Conservation (phyloP, 2,113 vertebrate genomes). For the Rhagologus leucostigma region DNA sequence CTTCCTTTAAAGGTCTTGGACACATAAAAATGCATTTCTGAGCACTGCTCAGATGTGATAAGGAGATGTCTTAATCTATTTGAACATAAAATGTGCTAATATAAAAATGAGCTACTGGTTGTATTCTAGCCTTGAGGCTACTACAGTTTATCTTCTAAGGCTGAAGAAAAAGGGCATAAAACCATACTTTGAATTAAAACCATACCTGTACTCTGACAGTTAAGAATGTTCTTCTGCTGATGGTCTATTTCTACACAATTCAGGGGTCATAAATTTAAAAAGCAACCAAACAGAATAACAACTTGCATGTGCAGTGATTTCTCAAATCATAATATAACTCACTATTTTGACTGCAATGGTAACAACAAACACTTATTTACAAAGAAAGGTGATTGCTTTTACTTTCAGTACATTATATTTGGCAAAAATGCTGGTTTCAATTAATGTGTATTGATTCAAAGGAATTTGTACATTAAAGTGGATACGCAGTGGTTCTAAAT, state of each 20-base stretch:
- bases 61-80: background rate
- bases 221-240: background rate
- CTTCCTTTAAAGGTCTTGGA: background rate
- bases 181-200: background rate
- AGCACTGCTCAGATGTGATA: background rate
- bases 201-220: background rate
- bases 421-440: background rate
- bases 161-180: background rate
- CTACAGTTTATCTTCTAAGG: background rate
- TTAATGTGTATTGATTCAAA: conserved; percentile 39
- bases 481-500: background rate
- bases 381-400: background rate
- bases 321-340: background rate
- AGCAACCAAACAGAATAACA: background rate
- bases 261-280: background rate
- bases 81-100: background rate
- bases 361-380: conserved; percentile 19
- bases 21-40: background rate
- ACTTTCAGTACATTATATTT: background rate
- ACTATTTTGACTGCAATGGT: background rate
- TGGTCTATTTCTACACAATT: background rate
- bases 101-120: background rate
- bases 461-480: background rate
- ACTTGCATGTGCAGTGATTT: background rate
- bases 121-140: background rate